These are phyloP conservation scores for Ameiurus melas DNA, from an alignment of 2,113 vertebrate genomes.

Conservation along the genomic window DNA sequence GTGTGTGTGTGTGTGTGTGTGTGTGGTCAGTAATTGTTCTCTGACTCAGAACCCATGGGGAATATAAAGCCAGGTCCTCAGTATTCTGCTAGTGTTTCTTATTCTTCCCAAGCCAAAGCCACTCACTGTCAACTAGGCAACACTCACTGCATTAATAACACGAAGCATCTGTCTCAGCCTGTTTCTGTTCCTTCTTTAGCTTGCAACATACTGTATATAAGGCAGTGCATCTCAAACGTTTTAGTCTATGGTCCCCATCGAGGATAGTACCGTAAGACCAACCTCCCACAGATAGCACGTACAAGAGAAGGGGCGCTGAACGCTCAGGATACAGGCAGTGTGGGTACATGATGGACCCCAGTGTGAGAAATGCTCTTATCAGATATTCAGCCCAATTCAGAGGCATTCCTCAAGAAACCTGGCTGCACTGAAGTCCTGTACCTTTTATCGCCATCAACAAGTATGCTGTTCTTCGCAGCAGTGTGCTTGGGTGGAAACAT, in stretches of 20 bases:
- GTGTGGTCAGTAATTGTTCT: slow-evolving; percentile 7
- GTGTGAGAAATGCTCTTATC: neutral
- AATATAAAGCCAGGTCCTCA: slow-evolving; percentile 23
- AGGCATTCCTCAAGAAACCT: neutral
- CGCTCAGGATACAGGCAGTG: too few relatives aligned
- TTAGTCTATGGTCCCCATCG: neutral
- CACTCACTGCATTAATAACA: slow-evolving; percentile 31
- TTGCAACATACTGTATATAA: neutral
- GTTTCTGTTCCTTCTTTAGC: neutral
- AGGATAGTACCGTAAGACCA: neutral
- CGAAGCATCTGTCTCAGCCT: neutral
- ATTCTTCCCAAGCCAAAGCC: slow-evolving; percentile 13
- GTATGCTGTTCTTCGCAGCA: neutral
- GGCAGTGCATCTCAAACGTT: neutral
- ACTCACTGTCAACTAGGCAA: slow-evolving; percentile 30
- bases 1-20: slow-evolving; percentile 6
- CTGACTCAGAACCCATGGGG: slow-evolving; percentile 17
- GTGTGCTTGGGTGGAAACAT: neutral
- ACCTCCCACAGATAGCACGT: neutral
- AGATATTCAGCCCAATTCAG: neutral
- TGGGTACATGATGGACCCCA: neutral
- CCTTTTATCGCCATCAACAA: neutral
- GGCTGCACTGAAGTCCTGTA: neutral
- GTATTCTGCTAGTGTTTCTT: slow-evolving; percentile 32
- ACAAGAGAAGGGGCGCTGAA: neutral